These are phyloP conservation scores for Selenia dentaria DNA, from an alignment of 2,888 invertebrate species.

Conservation along the genomic window DNA sequence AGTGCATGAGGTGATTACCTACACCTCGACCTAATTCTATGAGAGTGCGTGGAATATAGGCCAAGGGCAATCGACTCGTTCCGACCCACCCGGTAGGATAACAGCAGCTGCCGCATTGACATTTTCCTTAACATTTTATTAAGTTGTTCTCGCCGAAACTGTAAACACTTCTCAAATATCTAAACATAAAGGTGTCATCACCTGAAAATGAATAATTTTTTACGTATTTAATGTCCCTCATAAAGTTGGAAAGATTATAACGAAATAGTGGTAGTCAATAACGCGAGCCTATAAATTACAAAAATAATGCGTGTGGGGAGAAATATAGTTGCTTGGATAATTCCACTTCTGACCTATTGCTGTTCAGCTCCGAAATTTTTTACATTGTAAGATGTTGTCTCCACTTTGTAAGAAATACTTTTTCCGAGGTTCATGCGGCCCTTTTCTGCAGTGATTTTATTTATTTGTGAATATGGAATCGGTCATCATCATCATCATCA, in stretches of 20 bases:
- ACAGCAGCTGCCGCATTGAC: conserved; percentile 30
- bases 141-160: conserved; percentile 13
- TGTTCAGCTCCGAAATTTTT: too few species aligned
- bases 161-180: conserved; percentile 5
- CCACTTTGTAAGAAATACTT: too few species aligned
- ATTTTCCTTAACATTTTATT: conserved; percentile 33
- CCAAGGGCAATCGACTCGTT: conserved; percentile 56
- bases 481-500: too few species aligned
- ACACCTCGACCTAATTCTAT: conserved; percentile 50
- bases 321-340: too few species aligned
- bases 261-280: too few species aligned
- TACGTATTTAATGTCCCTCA: neutral
- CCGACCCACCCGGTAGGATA: conserved; percentile 49
- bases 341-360: too few species aligned
- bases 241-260: neutral
- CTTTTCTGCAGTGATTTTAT: too few species aligned
- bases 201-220: conserved; percentile 5
- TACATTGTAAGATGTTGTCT: too few species aligned
- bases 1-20: conserved; percentile 42
- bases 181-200: conserved; percentile 3
- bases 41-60: conserved; percentile 50
- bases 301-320: too few species aligned
- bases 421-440: too few species aligned
- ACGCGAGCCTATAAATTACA: too few species aligned
- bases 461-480: too few species aligned